Evolutionary conservation across 2,888 invertebrate species (phyloP), one percentile per base, ranked within the genome.

Genomic region (Apodemia mormo): DNA sequence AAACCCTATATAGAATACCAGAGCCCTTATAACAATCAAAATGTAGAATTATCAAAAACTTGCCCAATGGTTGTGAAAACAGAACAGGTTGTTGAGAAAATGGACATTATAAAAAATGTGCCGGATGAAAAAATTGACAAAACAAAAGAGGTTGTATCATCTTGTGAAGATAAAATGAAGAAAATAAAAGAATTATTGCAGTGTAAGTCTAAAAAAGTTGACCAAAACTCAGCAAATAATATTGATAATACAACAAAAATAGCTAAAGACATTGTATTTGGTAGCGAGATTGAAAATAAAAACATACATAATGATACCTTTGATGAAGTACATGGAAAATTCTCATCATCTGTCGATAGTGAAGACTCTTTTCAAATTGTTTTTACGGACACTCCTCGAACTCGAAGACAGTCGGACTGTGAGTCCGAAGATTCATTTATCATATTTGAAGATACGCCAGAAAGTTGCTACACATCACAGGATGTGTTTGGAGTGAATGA

Each of bases 341-440:
- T 93, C 73, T 80, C 87, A 0, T 72, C 81, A 1, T 90, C 90
- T 0, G 79, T 81, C 0, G 85, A 86, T 5, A 92, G 86, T 12
- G 90, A 93, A 4, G 93, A 93, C 71, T 90, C 90, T 0, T 93
- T 91, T 78, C 92, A 92, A 82, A 92, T 93, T 8, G 93, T 93
- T 4, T 92, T 92, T 74, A 81, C 82, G 0, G 92, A 93, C 40
- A 82, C 80, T 0, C 78, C 74, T 56, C 75, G 82, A 69, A 69
- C 72, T 1, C 77, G 88, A 4, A 76, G 80, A 58, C 77, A 86
- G 2, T 94, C 94, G 0, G 94, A 94, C 67, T 94, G 94, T 67
- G 94, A 94, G n/a, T 94, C 94, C 0, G 95, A 95, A 78, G 95
- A 95, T 79, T 94, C 94, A 0, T 94, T 94, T 75, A 94, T 95